phyloP scores from a whole-genome alignment of 2,113 vertebrate species.

The Pycnonotus jocosus region DNA sequence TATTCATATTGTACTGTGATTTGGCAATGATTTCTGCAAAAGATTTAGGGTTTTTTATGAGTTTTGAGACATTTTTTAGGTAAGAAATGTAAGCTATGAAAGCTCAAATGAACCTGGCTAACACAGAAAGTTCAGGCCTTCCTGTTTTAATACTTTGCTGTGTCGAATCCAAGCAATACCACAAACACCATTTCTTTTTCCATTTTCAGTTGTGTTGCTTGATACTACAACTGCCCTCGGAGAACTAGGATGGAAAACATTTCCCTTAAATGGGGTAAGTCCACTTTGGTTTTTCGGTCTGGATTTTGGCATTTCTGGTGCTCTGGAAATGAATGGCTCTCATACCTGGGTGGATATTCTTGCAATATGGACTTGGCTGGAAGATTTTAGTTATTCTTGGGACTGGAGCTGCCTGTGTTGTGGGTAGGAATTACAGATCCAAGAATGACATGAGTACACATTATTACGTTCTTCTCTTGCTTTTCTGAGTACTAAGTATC shows the following conservation, averaged over 20 bases:
- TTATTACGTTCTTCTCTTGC: neutral
- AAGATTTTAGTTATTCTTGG: neutral
- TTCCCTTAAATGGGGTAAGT: conserved; percentile 95
- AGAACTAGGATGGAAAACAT: conserved; percentile 93
- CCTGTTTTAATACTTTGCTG: neutral
- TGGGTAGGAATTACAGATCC: neutral
- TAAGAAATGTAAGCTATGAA: neutral
- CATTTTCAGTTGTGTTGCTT: conserved; percentile 86
- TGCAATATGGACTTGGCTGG: neutral
- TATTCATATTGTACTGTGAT: neutral
- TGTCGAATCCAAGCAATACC: neutral
- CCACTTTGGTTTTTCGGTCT: neutral
- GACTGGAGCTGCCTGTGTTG: neutral
- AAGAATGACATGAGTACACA: neutral
- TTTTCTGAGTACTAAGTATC: neutral
- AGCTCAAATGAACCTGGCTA: neutral
- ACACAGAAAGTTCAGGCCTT: neutral
- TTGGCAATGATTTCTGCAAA: neutral
- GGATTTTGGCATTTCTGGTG: neutral
- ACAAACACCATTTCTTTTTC: conserved; percentile 59
- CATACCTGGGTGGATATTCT: neutral
- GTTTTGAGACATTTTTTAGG: neutral
- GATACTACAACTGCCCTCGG: conserved; percentile 89
- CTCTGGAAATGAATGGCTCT: neutral
- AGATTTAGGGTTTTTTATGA: neutral